Evolutionary conservation across 2,888 invertebrate genomes (phyloP), one percentile per base, ranked within the genome.

Genomic region (Eremobia ochroleuca): DNA sequence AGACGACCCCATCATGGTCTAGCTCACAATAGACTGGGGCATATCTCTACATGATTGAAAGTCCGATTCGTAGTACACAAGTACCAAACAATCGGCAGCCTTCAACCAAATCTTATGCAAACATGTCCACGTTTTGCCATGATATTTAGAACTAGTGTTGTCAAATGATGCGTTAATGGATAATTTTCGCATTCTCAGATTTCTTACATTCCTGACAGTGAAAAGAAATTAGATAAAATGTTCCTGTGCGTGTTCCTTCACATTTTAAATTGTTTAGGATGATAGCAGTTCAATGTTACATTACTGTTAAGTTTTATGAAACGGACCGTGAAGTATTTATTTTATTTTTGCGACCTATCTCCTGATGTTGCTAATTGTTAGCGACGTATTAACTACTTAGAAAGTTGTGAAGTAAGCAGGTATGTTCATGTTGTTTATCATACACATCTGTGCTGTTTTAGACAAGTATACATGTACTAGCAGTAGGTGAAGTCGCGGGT

Each of bases 1-100:
- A 4, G 97, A 97, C 89, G 97, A 97, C 88, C 97, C 97, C 87
- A 97, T 97, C 91, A 97, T 97, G 97, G 97, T 97, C 74, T 96
- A 93, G 77, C 13, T 15, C 65, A 8, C 40, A 11, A 25, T 34
- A 55, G 13, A 15, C 71, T 65, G 18, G 72, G 46, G 55, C 65
- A 59, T 40, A 71, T 68, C 55, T 62, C 64, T 65, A 71, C 61
- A 49, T 69, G 46, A 49, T 66, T 66, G 73, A 80, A 64, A 49
- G 69, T 61, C 74, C 67, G 76, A 76, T 75, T 76, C 55, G 37
- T 46, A 55, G 76, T 79, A 73, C 75, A 40, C 13, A 40, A 37
- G 72, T 77, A 55, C 55, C 46, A 64, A 52, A 68, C n/a, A n/a
- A 73, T 85, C 81, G 76, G 59, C 46, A 62, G 73, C 71, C 67